Evolutionary conservation across 2,797 vertebrate genomes (phyloP).

Genomic region (Chaenodraco wilsoni): DNA sequence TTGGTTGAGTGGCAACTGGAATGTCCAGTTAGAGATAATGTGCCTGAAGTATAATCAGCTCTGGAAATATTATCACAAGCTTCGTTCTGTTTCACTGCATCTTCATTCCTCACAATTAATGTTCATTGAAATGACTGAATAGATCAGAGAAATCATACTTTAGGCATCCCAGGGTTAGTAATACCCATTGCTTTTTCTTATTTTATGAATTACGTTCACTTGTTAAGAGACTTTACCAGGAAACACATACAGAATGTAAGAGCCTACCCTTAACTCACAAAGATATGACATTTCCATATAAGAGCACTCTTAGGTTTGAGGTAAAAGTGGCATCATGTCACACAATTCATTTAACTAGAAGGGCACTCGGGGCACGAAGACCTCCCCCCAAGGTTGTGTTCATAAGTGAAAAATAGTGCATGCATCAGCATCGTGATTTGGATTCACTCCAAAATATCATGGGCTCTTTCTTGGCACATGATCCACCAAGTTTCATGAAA

Average conservation of each 20-base stretch:
- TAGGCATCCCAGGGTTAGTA: conserved; percentile 11
- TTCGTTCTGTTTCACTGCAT: conserved; percentile 59
- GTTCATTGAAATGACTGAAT: conserved; percentile 59
- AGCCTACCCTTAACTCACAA: too few relatives aligned
- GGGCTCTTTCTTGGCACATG: too few relatives aligned
- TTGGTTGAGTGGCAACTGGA: conserved; percentile 61
- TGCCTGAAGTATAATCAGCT: conserved; percentile 66
- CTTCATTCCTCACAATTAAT: conserved; percentile 56
- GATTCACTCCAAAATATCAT: too few relatives aligned
- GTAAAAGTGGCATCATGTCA: background rate
- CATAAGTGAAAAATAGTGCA: too few relatives aligned
- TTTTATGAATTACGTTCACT: conserved; percentile 16
- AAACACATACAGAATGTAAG: too few relatives aligned
- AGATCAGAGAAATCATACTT: conserved; percentile 39
- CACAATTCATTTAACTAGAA: too few relatives aligned
- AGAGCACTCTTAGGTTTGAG: background rate
- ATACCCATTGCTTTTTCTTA: conserved; percentile 18
- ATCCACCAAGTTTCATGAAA: too few relatives aligned
- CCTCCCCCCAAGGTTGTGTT: too few relatives aligned
- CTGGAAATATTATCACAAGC: conserved; percentile 65
- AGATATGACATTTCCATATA: background rate
- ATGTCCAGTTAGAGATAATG: conserved; percentile 62
- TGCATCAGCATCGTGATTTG: too few relatives aligned
- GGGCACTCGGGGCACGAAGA: too few relatives aligned
- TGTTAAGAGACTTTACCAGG: background rate